Base-by-base conservation (phyloP, 2,888 invertebrate species). In the Drosophila borealis region DNA sequence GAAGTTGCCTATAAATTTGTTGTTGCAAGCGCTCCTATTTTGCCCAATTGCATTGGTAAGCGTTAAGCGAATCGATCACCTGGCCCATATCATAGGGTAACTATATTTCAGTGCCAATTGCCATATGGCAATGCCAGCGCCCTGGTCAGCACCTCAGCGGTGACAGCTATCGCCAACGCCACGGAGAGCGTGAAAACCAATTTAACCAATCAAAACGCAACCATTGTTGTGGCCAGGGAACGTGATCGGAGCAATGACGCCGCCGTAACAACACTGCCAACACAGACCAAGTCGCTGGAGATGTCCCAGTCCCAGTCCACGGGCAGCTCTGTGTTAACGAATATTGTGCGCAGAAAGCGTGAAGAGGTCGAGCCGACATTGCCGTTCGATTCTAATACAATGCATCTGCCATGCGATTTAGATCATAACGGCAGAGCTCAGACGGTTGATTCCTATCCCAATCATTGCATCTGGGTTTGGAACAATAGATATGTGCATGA, bases 381-480 rank as follows among this genome's bases (percentile, higher is more conserved):
- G 60, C 78, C 80, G 0, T 71, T 55, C 36, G 68, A 72, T 33
- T 62, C 64, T 2, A 6, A 64, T 19, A 60, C 65, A 6, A 49
- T 41, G 41, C 78, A 80, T 66, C 34, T 70, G 48, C 73, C 67
- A 0, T 80, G 80, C 19, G 80, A 80, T 17, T 4, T 75, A 9
- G 70, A 78, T 59, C 39, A 56, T 4, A 61, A 33, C 13, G 68
- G 72, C 6, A 6, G 49, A 3, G 46, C 19, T 0, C 5, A 5
- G 0, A 19, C 57, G 0, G 4, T 66, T 0, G 39, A 39, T 0
- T 4, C 36, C 0, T 63, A 74, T 34, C 68, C 74, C 6, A 68
- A 68, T 21, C 74, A 81, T 25, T 81, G 81, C 14, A 46, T 63
- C 36, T 77, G 71, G 67, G 21, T 64, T 0, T 71, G 29, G 21